Conservation (phyloP, 2,888 invertebrate species). For the Lithodes maja region DNA sequence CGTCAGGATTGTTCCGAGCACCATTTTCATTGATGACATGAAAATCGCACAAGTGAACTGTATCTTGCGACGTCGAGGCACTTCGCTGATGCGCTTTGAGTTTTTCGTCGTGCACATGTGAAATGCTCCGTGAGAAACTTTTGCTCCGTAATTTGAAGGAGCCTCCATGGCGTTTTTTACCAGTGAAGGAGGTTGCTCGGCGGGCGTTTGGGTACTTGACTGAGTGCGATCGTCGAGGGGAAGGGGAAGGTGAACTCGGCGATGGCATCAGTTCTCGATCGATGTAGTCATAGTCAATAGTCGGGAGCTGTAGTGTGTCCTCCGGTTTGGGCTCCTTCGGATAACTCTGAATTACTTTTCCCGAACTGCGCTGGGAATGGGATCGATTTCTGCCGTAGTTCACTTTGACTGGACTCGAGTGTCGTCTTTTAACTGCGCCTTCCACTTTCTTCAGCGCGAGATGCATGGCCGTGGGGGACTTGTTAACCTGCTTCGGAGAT, state of each 20-base stretch:
- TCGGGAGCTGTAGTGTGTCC: slow-evolving; percentile 18
- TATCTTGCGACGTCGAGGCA: slow-evolving; percentile 37
- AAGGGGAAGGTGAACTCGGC: not conserved
- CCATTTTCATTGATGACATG: slow-evolving; percentile 33
- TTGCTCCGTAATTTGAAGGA: slow-evolving; percentile 52
- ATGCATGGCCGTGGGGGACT: slow-evolving; percentile 48
- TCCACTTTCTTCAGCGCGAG: slow-evolving; percentile 49
- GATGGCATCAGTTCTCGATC: slow-evolving; percentile 54
- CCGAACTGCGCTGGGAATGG: slow-evolving; percentile 33
- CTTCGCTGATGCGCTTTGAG: slow-evolving; percentile 22
- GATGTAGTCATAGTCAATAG: slow-evolving; percentile 39
- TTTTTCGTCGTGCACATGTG: slow-evolving; percentile 34
- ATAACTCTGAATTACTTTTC: slow-evolving; percentile 24
- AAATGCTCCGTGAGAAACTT: slow-evolving; percentile 46
- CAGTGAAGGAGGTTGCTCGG: slow-evolving; percentile 33
- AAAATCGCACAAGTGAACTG: slow-evolving; percentile 40
- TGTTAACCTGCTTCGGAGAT: slow-evolving; percentile 40
- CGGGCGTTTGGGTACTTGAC: slow-evolving; percentile 39
- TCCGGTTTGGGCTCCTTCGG: slow-evolving; percentile 5
- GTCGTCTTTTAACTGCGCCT: slow-evolving; percentile 44
- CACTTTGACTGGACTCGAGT: slow-evolving; percentile 55
- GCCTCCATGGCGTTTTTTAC: slow-evolving; percentile 47
- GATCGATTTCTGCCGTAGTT: slow-evolving; percentile 30
- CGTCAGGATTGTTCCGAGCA: slow-evolving; percentile 11
- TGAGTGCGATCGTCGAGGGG: slow-evolving; percentile 47